Conservation (phyloP, 2,888 invertebrate species). For the Tanypteryx hageni region DNA sequence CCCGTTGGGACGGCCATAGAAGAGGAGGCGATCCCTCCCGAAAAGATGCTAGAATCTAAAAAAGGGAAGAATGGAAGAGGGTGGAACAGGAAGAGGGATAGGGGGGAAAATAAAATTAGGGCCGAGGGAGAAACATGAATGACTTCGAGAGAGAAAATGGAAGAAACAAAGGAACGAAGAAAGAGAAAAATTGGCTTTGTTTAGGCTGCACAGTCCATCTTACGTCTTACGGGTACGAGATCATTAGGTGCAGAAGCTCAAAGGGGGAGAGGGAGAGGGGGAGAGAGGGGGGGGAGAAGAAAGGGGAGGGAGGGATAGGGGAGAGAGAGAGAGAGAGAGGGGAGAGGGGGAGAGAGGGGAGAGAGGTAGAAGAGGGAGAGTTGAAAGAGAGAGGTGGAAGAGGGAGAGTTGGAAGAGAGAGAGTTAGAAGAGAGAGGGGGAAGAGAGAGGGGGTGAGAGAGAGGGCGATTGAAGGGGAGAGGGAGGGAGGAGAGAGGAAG, state of each 20-base stretch:
- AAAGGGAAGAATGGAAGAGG: background rate
- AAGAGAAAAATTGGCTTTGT: constrained; percentile 40
- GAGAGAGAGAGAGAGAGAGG: background rate
- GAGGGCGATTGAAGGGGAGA: too few relatives aligned
- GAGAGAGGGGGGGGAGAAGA: background rate
- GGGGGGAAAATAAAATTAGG: background rate
- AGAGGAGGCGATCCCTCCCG: background rate
- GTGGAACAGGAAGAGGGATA: background rate
- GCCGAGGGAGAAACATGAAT: background rate
- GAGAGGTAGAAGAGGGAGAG: background rate
- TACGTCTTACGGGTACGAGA: background rate
- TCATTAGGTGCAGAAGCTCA: background rate
- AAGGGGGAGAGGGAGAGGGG: background rate
- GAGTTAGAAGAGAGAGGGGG: too few relatives aligned
- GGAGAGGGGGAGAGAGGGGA: background rate
- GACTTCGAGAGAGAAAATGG: background rate
- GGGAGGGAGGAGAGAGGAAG: too few relatives aligned
- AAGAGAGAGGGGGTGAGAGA: background rate
- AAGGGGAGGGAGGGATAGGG: background rate
- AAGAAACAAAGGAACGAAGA: background rate
- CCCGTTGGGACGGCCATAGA: constrained; percentile 34
- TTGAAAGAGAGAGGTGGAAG: background rate
- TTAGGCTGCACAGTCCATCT: constrained; percentile 31
- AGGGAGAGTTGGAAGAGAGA: too few relatives aligned
- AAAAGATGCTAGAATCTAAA: background rate